Percentiles rank a stretch among this genome's conserved stretches.
Conservation (phyloP, 1,140 invertebrate genomes). For the Eumaeus atala region DNA sequence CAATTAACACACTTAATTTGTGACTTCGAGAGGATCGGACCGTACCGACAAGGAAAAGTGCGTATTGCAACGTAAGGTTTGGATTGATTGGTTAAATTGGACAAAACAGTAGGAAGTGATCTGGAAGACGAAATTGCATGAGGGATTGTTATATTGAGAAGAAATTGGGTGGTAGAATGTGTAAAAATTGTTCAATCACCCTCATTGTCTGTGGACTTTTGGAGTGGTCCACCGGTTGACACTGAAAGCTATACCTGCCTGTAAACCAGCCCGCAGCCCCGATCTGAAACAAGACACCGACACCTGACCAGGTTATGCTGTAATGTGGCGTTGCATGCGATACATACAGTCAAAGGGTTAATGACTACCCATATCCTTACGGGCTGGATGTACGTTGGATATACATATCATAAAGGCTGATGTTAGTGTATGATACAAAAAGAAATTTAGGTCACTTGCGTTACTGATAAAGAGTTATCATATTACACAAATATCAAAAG, state of each 20-base stretch:
- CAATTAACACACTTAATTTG: conserved; percentile 3
- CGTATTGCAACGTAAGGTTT: too few relatives aligned
- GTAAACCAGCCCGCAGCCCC: conserved; percentile 89
- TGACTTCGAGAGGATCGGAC: background rate
- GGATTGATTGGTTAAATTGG: too few relatives aligned
- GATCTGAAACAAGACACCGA: conserved; percentile 83
- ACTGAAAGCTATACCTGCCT: conserved; percentile 93
- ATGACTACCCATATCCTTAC: conserved; percentile 28
- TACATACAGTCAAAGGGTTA: conserved; percentile 30
- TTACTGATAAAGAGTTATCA: background rate
- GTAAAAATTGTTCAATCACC: conserved; percentile 73
- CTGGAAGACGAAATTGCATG: too few relatives aligned
- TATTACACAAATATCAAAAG: background rate
- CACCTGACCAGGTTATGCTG: conserved; percentile 62
- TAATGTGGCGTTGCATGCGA: conserved; percentile 27
- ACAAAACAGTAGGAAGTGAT: too few relatives aligned
- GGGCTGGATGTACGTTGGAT: conserved; percentile 14
- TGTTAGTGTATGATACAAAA: conserved; percentile 4
- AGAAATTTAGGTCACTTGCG: background rate
- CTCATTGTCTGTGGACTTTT: conserved; percentile 90
- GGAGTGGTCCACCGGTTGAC: conserved; percentile 96
- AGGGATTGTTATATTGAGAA: too few relatives aligned
- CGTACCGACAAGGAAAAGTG: background rate
- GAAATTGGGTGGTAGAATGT: too few relatives aligned
- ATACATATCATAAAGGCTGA: conserved; percentile 22